Evolutionary conservation across 2,113 vertebrate species (phyloP).

Genomic region (Hippocampus barbouri): DNA sequence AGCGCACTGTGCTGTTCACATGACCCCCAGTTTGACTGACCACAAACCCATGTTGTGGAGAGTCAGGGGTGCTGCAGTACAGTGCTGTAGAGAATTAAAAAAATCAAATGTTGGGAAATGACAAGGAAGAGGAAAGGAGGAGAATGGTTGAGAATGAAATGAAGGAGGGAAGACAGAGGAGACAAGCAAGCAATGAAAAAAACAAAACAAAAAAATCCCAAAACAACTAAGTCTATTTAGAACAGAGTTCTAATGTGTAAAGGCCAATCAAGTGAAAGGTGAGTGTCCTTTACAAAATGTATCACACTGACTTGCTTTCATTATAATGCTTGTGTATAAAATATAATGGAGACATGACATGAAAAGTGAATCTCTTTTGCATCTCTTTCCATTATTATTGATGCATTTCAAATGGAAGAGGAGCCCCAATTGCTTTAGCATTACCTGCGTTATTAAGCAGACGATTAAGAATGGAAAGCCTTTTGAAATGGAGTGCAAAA

Average conservation of each 20-base stretch:
- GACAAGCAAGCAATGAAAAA: slow-evolving; percentile 4
- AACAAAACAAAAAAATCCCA: slow-evolving; percentile 3
- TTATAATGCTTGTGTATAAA: slow-evolving; percentile 39
- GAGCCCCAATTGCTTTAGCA: slow-evolving; percentile 42
- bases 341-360: slow-evolving; percentile 48
- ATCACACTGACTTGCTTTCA: slow-evolving; percentile 49
- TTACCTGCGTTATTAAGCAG: slow-evolving; percentile 59
- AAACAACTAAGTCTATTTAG: not conserved
- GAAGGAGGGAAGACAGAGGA: not conserved
- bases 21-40: slow-evolving; percentile 94
- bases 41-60: slow-evolving; percentile 91
- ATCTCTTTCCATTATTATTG: slow-evolving; percentile 54
- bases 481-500: slow-evolving; percentile 39
- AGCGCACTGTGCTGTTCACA: slow-evolving; percentile 90
- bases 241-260: slow-evolving; percentile 35
- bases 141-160: slow-evolving; percentile 15
- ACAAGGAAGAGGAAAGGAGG: not conserved
- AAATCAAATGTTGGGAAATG: not conserved
- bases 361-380: slow-evolving; percentile 55
- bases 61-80: slow-evolving; percentile 96
- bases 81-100: slow-evolving; percentile 71
- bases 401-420: slow-evolving; percentile 59
- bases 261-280: slow-evolving; percentile 51
- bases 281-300: slow-evolving; percentile 46
- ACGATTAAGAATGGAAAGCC: slow-evolving; percentile 57